Conservation (phyloP, 35 echinoderm and acorn worm species). For the Ophioderma brevispina region DNA sequence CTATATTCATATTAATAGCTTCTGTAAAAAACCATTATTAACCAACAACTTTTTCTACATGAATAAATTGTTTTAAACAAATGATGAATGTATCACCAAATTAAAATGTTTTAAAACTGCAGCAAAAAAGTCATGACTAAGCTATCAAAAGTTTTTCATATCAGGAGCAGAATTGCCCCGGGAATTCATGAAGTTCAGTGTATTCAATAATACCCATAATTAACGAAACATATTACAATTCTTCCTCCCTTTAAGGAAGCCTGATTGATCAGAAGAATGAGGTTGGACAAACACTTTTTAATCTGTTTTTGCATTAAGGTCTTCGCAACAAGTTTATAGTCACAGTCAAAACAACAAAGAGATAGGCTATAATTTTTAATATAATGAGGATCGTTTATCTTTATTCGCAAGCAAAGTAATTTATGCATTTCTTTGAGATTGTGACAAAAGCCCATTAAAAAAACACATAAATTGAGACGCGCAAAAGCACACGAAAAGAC, state of each 20-base stretch:
- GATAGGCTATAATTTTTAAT: slow-evolving; percentile 35
- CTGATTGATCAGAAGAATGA: slow-evolving; percentile 33
- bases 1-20: slow-evolving; percentile 7
- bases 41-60: slow-evolving; percentile 18
- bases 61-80: slow-evolving; percentile 22
- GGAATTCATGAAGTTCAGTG: neutral
- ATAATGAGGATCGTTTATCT: slow-evolving; percentile 21
- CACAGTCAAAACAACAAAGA: slow-evolving; percentile 38
- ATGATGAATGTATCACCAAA: slow-evolving; percentile 6
- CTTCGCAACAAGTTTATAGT: slow-evolving; percentile 31
- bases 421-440: neutral
- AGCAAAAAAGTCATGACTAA: slow-evolving; percentile 33
- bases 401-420: slow-evolving; percentile 33
- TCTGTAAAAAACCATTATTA: slow-evolving; percentile 32
- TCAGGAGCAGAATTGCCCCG: neutral
- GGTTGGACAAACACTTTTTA: neutral
- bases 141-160: slow-evolving; percentile 50
- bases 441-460: too few species aligned
- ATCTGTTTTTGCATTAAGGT: slow-evolving; percentile 11
- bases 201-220: slow-evolving; percentile 13
- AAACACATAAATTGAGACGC: too few species aligned
- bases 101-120: slow-evolving; percentile 18
- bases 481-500: too few species aligned
- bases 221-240: slow-evolving; percentile 22
- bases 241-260: slow-evolving; percentile 21